Percentiles rank a stretch among this genome's conserved stretches.
Evolutionary conservation across 2,113 vertebrate genomes (phyloP).

Genomic region (Nettapus auritus): DNA sequence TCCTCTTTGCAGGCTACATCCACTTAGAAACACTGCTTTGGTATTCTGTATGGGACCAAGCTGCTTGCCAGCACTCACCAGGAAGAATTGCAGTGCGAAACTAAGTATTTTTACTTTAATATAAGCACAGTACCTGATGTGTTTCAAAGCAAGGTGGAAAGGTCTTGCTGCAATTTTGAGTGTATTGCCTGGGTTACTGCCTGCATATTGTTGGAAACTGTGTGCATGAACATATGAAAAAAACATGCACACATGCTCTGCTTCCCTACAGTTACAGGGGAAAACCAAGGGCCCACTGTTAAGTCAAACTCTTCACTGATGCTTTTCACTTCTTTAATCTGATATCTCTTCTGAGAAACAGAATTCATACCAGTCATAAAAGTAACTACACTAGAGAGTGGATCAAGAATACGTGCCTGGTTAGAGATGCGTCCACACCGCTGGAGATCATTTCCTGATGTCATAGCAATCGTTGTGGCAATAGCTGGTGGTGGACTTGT

Average conservation of each 20-base stretch:
- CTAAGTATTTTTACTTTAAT: neutral
- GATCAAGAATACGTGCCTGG: slow-evolving; percentile 78
- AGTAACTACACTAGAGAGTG: neutral
- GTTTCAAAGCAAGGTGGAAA: neutral
- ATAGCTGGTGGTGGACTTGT: slow-evolving; percentile 98
- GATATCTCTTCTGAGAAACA: neutral
- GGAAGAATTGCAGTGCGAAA: neutral
- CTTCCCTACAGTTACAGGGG: neutral
- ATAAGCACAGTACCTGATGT: neutral
- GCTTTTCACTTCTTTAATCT: neutral
- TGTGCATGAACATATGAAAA: fast-evolving
- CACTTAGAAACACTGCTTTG: neutral
- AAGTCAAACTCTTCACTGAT: neutral
- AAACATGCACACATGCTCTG: fast-evolving
- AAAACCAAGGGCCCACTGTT: neutral
- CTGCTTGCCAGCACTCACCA: neutral
- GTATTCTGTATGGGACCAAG: fast-evolving
- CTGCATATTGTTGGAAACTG: neutral
- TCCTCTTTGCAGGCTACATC: neutral
- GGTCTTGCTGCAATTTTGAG: neutral
- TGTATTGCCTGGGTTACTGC: fast-evolving
- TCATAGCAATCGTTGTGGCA: slow-evolving; percentile 92
- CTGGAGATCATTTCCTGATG: slow-evolving; percentile 93
- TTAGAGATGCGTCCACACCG: slow-evolving; percentile 95
- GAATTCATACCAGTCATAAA: neutral